Base-by-base conservation (phyloP, 2,888 invertebrate species). In the Leptinotarsa peninsularis region DNA sequence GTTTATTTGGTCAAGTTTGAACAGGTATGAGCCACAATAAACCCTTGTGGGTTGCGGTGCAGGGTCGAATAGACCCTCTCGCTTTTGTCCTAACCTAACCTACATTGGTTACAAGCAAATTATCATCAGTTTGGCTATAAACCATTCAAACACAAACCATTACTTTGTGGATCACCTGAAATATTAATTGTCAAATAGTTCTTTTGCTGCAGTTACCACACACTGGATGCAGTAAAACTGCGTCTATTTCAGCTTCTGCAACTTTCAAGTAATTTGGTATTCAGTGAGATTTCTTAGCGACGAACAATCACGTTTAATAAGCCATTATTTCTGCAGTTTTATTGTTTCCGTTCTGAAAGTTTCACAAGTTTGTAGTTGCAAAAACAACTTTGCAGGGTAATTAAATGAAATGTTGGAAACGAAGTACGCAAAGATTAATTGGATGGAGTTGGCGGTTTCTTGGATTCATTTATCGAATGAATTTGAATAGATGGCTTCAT, bases 321-420 rank as follows among this genome's bases (percentile, higher is more conserved):
- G 58, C 58, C 58, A 13, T 58, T 58, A 58, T 58, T 58, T 18
- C 18, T 58, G 58, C 58, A 58, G 58, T 58, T 58, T 58, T 21
- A 21, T 58, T 58, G 18, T 58, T 58, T 58, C 21, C 18, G 23
- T 58, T 58, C 58, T 17, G 18, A 58, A 58, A 58, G 18, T 18
- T 58, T 5, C 58, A 14, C 7, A 21, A 58, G 58, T 52, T 52
- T 52, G 4, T n/a, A 52, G 52, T 52, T 52, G 52, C 52, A 52
- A 52, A 52, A 52, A 52, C 58, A 58, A 21, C 58, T 58, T 58
- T 58, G 58, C 58, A 13, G n/a, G 58, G 58, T 58, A 58, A 58
- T 58, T 58, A 58, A 58, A n/a, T 58, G 18, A 58, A 58, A 58
- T 58, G 58, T 21, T 23, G 18, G 18, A 58, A 58, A 23, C 13